Percentiles rank a stretch among this genome's conserved stretches.
Evolutionary conservation across 2,113 vertebrate genomes (phyloP).

Genomic region (Syngnathus floridae): DNA sequence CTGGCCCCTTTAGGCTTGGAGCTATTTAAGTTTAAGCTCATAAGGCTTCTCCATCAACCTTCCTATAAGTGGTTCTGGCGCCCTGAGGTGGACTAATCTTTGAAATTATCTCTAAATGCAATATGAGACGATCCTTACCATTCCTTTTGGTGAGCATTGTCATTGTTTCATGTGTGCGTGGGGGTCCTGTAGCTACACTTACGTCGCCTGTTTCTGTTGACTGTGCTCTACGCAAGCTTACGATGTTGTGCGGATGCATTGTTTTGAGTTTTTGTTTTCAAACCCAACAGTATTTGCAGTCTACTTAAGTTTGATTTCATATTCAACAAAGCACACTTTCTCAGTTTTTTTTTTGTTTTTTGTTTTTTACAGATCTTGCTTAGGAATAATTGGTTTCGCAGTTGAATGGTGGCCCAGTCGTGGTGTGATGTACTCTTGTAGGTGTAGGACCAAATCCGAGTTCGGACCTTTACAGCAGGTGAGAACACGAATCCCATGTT

Average conservation of each 20-base stretch:
- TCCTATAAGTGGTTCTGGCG: background rate
- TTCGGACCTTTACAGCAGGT: constrained; percentile 42
- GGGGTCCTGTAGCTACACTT: constrained; percentile 37
- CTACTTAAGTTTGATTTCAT: background rate
- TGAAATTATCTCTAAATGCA: background rate
- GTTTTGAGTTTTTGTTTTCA: background rate
- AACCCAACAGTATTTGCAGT: background rate
- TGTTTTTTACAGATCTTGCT: background rate
- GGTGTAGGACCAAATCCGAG: constrained; percentile 28
- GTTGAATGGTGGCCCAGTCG: constrained; percentile 2
- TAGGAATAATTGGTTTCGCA: background rate
- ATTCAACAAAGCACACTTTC: background rate
- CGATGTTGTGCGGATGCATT: constrained; percentile 1
- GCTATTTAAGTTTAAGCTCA: constrained; percentile 8
- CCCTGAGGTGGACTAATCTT: background rate
- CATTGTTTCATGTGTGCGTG: constrained; percentile 24
- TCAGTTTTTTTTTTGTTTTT: background rate
- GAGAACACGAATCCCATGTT: constrained; percentile 44
- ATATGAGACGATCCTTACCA: constrained; percentile 15
- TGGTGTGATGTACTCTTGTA: constrained; percentile 1
- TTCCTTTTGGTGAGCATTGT: constrained; percentile 31
- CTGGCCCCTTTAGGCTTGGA: constrained; percentile 28
- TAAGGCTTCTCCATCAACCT: background rate
- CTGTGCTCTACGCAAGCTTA: constrained; percentile 6
- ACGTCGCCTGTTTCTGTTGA: constrained; percentile 32